A percentile compares a stretch with the other conserved stretches of the same genome.
Evolutionary conservation across 37 sponge, comb jelly and placozoan genomes (phyloP).

Genomic region (Oopsacas minuta): DNA sequence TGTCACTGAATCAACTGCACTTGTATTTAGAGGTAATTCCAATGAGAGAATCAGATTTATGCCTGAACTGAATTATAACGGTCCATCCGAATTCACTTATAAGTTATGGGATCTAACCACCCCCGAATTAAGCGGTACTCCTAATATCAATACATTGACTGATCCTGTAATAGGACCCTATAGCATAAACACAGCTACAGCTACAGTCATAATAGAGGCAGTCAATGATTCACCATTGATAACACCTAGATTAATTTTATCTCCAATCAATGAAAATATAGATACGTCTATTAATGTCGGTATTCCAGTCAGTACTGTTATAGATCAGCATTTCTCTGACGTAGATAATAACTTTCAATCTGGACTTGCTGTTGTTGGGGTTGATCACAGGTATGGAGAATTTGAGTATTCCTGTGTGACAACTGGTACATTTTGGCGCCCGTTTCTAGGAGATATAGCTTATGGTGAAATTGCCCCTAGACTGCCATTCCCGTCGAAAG

Average conservation of each 20-base stretch:
- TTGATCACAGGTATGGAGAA: slow-evolving; percentile 47
- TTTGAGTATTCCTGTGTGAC: slow-evolving; percentile 72
- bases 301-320: slow-evolving; percentile 18
- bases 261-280: slow-evolving; percentile 39
- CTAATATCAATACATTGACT: slow-evolving; percentile 34
- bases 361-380: slow-evolving; percentile 47
- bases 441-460: slow-evolving; percentile 43
- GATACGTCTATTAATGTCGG: slow-evolving; percentile 24
- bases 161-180: slow-evolving; percentile 52
- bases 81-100: slow-evolving; percentile 34
- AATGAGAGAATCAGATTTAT: slow-evolving; percentile 43
- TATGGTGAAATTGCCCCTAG: slow-evolving; percentile 50
- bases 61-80: slow-evolving; percentile 55
- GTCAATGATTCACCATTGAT: slow-evolving; percentile 67
- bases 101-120: slow-evolving; percentile 70
- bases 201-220: slow-evolving; percentile 47
- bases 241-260: neutral
- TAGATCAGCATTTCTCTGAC: slow-evolving; percentile 23
- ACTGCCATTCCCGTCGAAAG: slow-evolving; percentile 33
- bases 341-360: slow-evolving; percentile 28
- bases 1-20: slow-evolving; percentile 29
- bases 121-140: slow-evolving; percentile 34
- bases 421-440: slow-evolving; percentile 21
- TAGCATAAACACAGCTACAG: slow-evolving; percentile 40
- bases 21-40: slow-evolving; percentile 37